Evolutionary conservation across 2,113 vertebrate genomes (phyloP).

Genomic region (Halcyon malimbica): DNA sequence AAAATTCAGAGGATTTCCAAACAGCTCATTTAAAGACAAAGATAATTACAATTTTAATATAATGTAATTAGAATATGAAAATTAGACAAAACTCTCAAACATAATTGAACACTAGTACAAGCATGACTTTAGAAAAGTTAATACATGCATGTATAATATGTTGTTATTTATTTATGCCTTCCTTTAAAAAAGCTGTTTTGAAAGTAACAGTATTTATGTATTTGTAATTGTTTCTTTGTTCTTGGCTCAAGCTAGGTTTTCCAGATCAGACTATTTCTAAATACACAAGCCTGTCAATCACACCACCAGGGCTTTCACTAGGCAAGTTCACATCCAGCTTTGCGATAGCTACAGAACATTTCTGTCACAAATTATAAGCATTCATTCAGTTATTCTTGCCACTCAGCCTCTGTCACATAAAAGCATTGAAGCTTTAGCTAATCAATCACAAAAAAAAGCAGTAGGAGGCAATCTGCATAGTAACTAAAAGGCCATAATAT

Average conservation of each 20-base stretch:
- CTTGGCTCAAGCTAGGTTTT: not conserved
- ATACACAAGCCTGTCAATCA: not conserved
- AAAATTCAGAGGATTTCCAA: not conserved
- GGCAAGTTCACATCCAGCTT: not conserved
- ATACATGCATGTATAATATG: not conserved
- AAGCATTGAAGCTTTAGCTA: not conserved
- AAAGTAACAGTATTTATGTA: not conserved
- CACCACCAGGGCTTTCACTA: not conserved
- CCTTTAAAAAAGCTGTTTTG: not conserved
- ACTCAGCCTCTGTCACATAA: not conserved
- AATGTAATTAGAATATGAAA: not conserved
- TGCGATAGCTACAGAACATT: not conserved
- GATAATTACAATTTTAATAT: not conserved
- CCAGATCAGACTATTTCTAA: not conserved
- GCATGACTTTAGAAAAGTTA: not conserved
- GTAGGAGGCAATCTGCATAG: not conserved
- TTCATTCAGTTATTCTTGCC: not conserved
- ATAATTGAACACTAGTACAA: not conserved
- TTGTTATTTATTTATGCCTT: not conserved
- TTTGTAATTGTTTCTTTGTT: not conserved
- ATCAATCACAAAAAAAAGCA: not conserved
- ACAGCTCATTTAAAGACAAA: not conserved
- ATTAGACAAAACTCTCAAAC: not conserved
- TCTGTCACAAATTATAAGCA: not conserved
- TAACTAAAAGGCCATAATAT: not conserved